Conservation (phyloP, 2,113 vertebrate species). For the Mustelus asterias region DNA sequence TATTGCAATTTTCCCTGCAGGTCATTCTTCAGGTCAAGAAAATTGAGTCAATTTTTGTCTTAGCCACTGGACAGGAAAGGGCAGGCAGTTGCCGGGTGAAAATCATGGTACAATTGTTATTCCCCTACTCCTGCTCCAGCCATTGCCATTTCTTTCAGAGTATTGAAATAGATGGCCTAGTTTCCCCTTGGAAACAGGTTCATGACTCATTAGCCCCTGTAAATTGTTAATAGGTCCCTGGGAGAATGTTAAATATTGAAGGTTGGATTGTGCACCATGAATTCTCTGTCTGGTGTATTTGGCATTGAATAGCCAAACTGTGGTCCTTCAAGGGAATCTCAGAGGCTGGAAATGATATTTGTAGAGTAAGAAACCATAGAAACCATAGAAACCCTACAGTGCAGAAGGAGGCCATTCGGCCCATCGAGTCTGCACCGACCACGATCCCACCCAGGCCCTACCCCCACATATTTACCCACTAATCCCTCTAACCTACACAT, state of each 20-base stretch:
- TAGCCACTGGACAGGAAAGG: background rate
- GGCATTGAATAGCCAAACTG: background rate
- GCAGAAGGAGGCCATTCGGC: no score
- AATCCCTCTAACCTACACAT: no score
- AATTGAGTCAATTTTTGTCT: background rate
- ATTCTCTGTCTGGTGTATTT: background rate
- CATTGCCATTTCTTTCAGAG: background rate
- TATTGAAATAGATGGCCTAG: background rate
- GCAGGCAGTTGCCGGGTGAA: background rate
- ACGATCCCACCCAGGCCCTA: no score
- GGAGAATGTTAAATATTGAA: background rate
- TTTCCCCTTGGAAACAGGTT: background rate
- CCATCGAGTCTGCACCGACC: no score
- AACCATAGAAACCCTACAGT: no score
- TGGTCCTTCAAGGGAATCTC: background rate
- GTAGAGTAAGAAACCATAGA: no score
- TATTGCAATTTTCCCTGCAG: background rate
- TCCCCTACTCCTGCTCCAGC: background rate
- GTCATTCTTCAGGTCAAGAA: background rate
- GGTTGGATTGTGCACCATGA: background rate
- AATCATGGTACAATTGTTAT: background rate
- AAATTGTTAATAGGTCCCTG: background rate
- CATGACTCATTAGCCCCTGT: background rate
- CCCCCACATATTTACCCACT: no score
- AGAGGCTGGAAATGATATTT: background rate